Conservation (phyloP, 2,113 vertebrate species). For the Balaeniceps rex region DNA sequence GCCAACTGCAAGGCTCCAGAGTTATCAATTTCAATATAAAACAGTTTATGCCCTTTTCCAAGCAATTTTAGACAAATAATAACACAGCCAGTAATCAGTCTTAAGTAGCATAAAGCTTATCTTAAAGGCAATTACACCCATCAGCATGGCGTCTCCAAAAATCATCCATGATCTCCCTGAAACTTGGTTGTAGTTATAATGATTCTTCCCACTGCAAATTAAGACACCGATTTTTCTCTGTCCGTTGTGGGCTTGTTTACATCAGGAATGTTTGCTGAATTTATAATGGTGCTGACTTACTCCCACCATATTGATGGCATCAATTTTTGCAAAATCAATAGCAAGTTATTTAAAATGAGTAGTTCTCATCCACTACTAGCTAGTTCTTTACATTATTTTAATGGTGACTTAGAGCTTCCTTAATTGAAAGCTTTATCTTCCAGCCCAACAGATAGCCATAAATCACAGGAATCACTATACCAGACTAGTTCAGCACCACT, state of each 20-base stretch:
- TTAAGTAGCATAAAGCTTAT: conserved; percentile 52
- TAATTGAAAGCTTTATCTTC: conserved; percentile 4
- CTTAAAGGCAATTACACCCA: conserved; percentile 44
- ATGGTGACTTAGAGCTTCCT: neutral
- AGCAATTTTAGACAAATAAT: conserved; percentile 40
- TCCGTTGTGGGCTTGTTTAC: conserved; percentile 26
- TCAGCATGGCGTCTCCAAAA: conserved; percentile 33
- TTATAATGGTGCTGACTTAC: conserved; percentile 9
- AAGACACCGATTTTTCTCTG: neutral
- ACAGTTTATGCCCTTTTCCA: conserved; percentile 44
- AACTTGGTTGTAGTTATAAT: neutral
- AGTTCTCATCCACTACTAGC: neutral
- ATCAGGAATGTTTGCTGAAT: neutral
- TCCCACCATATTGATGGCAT: neutral
- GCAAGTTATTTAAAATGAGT: conserved; percentile 2
- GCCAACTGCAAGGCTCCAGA: conserved; percentile 10
- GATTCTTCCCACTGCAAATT: neutral
- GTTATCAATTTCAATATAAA: conserved; percentile 44
- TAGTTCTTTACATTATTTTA: conserved; percentile 1
- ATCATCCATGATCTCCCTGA: conserved; percentile 13
- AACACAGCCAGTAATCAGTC: conserved; percentile 30
- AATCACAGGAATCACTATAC: neutral
- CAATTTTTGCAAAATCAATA: conserved; percentile 48
- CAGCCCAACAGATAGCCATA: neutral
- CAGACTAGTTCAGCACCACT: neutral